These are phyloP conservation scores for Physocephala rufipes DNA, from an alignment of 2,888 invertebrate species.

Conservation along the genomic window DNA sequence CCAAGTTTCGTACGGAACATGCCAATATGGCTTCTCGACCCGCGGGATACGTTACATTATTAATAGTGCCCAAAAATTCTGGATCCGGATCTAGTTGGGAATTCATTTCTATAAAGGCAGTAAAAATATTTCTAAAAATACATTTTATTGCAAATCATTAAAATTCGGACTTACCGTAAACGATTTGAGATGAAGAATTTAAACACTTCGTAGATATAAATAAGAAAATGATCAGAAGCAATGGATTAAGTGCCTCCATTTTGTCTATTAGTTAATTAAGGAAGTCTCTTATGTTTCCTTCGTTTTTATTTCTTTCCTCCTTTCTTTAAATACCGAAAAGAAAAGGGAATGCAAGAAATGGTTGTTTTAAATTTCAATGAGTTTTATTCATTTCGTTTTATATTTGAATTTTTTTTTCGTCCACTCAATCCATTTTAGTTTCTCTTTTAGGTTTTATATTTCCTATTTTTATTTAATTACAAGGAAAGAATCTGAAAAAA, in stretches of 20 bases:
- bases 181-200: slow-evolving; percentile 57
- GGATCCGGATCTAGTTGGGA: slow-evolving; percentile 65
- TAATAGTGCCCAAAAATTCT: slow-evolving; percentile 65
- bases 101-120: slow-evolving; percentile 51
- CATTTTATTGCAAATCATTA: not conserved
- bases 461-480: not conserved
- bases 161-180: slow-evolving; percentile 57
- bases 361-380: not conserved
- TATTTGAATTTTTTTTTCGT: not conserved
- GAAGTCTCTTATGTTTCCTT: not conserved
- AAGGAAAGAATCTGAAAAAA: not conserved
- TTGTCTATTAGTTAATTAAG: slow-evolving; percentile 15
- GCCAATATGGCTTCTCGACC: slow-evolving; percentile 65
- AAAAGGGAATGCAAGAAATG: not conserved
- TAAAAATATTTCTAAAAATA: not conserved
- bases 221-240: slow-evolving; percentile 55
- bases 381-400: too few species aligned
- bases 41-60: slow-evolving; percentile 66
- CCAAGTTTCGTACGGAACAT: slow-evolving; percentile 65
- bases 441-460: too few species aligned
- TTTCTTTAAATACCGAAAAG: not conserved
- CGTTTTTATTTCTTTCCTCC: not conserved
- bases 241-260: slow-evolving; percentile 53
- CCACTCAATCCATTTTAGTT: too few species aligned
- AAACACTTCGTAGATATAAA: slow-evolving; percentile 58